phyloP scores from a whole-genome alignment of 2,888 invertebrate species.

The Epirrhoe tristata region DNA sequence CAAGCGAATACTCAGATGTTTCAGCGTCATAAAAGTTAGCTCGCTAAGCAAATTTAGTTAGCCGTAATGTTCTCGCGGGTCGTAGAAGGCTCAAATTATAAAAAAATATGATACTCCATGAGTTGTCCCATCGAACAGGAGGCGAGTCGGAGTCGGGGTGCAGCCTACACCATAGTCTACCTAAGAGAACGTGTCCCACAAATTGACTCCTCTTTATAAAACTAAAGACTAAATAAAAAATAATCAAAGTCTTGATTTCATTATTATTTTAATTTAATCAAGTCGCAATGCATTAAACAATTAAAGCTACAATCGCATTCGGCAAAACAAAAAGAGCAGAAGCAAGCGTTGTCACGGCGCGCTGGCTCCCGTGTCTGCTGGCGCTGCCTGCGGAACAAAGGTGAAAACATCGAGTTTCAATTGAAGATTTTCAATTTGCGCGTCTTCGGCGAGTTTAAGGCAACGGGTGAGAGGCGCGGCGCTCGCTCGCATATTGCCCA shows the following conservation, averaged over 20 bases:
- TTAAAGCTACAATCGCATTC: constrained; percentile 51
- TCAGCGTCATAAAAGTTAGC: no score
- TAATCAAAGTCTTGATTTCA: constrained; percentile 9
- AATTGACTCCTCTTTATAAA: background rate
- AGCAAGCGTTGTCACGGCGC: constrained; percentile 39
- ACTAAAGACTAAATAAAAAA: constrained; percentile 1
- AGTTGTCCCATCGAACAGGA: constrained; percentile 58
- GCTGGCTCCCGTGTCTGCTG: constrained; percentile 46
- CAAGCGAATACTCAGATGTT: no score
- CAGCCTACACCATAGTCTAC: constrained; percentile 44
- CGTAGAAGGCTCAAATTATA: constrained; percentile 46
- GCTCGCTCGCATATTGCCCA: constrained; percentile 73
- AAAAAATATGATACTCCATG: constrained; percentile 57
- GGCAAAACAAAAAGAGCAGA: constrained; percentile 43
- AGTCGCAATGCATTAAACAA: constrained; percentile 43
- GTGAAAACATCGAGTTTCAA: constrained; percentile 56
- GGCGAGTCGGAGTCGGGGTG: constrained; percentile 58
- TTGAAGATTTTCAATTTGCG: constrained; percentile 62
- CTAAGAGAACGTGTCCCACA: background rate
- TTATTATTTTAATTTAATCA: constrained; percentile 22
- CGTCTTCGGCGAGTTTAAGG: constrained; percentile 64
- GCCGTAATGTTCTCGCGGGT: background rate
- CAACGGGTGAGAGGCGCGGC: constrained; percentile 49
- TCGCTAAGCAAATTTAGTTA: background rate
- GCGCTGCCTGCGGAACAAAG: constrained; percentile 43